Conservation (phyloP, 1,140 invertebrate genomes). For the Acromyrmex charruanus region DNA sequence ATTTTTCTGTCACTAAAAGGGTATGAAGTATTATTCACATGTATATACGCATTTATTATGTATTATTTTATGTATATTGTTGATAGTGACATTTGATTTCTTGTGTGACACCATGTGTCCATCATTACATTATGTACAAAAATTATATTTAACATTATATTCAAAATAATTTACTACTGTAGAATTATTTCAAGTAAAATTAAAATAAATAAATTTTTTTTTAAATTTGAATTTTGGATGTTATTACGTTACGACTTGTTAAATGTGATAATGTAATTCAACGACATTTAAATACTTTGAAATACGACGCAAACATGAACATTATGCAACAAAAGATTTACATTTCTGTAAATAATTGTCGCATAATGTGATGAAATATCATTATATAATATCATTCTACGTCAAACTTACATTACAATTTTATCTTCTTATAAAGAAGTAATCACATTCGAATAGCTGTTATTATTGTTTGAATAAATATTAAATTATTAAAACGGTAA, state of each 20-base stretch:
- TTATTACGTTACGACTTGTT: neutral
- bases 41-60: neutral
- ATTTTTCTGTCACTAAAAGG: neutral
- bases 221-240: neutral
- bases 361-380: neutral
- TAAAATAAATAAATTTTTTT: neutral
- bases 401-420: neutral
- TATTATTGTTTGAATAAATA: neutral
- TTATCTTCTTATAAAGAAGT: neutral
- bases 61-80: neutral
- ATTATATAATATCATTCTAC: neutral
- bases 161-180: neutral
- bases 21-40: slow-evolving; percentile 17
- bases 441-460: neutral
- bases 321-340: neutral
- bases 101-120: neutral
- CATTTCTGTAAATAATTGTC: neutral
- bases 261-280: neutral
- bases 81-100: neutral
- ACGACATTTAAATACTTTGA: neutral
- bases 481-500: neutral
- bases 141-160: neutral
- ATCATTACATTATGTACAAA: neutral
- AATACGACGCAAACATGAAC: neutral
- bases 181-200: neutral